Percentiles rank a stretch among this genome's conserved stretches.
phyloP scores from a whole-genome alignment of 2,888 invertebrate species.

The Euclidia mi region DNA sequence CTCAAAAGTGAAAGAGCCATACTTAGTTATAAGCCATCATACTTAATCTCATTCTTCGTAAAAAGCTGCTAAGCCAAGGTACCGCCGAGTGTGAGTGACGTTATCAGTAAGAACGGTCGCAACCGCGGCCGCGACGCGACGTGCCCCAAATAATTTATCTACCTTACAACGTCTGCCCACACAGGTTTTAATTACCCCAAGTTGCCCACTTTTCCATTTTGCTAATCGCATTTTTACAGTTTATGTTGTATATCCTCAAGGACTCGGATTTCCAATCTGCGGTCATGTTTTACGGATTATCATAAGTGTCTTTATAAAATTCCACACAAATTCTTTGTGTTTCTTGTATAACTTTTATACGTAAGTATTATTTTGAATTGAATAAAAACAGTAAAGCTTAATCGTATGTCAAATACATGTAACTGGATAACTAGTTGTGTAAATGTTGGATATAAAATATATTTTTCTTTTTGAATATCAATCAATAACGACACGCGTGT shows the following conservation, averaged over 20 bases:
- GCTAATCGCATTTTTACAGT: slow-evolving; percentile 32
- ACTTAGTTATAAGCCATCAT: slow-evolving; percentile 61
- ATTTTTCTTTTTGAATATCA: too few relatives aligned
- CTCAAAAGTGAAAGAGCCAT: slow-evolving; percentile 49
- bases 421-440: background rate
- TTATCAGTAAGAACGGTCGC: slow-evolving; percentile 75
- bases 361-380: slow-evolving; percentile 4
- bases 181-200: slow-evolving; percentile 77
- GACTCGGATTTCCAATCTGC: slow-evolving; percentile 35
- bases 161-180: slow-evolving; percentile 69
- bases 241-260: slow-evolving; percentile 27
- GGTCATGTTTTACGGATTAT: slow-evolving; percentile 40
- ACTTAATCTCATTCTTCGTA: slow-evolving; percentile 71
- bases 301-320: slow-evolving; percentile 42
- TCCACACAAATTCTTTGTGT: slow-evolving; percentile 31
- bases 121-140: slow-evolving; percentile 61
- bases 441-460: too few relatives aligned
- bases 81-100: slow-evolving; percentile 79
- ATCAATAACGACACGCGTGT: too few relatives aligned
- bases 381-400: too few relatives aligned
- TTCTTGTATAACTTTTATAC: slow-evolving; percentile 24
- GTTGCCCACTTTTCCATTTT: slow-evolving; percentile 54
- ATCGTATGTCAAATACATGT: background rate
- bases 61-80: slow-evolving; percentile 69
- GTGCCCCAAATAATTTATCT: slow-evolving; percentile 74